These are phyloP conservation scores for Biston betularia DNA, from an alignment of 2,888 invertebrate genomes.

Conservation along the genomic window DNA sequence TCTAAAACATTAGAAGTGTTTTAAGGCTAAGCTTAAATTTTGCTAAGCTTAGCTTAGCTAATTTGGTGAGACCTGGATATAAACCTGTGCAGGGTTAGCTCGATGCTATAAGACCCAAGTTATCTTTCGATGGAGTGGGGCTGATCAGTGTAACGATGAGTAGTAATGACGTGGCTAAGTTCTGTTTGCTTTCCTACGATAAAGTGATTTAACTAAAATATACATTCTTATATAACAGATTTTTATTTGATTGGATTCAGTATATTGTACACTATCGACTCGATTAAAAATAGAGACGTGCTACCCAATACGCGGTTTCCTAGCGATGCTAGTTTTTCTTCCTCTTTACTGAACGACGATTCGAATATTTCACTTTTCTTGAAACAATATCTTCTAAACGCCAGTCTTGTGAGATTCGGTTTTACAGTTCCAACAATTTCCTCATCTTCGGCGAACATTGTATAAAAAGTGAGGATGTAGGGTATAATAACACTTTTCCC, in stretches of 20 bases:
- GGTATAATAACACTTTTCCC: not conserved
- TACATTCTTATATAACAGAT: not conserved
- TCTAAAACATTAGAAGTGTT: no score
- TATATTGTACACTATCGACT: constrained; percentile 1
- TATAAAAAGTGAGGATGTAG: not conserved
- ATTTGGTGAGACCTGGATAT: no score
- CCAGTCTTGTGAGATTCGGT: not conserved
- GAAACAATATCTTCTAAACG: constrained; percentile 29
- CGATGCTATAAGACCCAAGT: no score
- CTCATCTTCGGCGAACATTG: not conserved
- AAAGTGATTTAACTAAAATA: not conserved
- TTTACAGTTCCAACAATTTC: not conserved
- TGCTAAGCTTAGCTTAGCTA: no score
- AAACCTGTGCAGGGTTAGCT: no score
- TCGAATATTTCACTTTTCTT: constrained; percentile 15
- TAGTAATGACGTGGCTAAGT: no score
- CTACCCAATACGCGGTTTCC: constrained; percentile 1
- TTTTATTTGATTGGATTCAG: constrained; percentile 12
- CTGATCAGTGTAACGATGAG: no score
- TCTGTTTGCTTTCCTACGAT: not conserved
- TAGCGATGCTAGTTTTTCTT: not conserved
- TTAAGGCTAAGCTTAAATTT: no score
- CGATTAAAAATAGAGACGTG: not conserved
- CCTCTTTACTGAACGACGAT: not conserved
- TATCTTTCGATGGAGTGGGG: no score